These are phyloP conservation scores for Gymnocypris eckloni DNA, from an alignment of 2,797 vertebrate species.

Conservation along the genomic window DNA sequence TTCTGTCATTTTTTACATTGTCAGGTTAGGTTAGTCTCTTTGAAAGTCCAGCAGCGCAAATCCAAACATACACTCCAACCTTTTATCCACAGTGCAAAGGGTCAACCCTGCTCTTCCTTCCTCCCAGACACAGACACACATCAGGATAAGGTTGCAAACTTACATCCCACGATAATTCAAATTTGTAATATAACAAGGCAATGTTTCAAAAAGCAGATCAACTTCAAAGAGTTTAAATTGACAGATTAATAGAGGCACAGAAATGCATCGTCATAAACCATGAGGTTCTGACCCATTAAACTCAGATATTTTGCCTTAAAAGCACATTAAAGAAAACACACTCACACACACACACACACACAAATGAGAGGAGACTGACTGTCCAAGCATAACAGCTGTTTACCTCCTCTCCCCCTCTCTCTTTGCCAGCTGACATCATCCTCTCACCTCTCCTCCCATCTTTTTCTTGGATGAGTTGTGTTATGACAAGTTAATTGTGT, in stretches of 20 bases:
- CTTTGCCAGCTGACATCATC: conserved; percentile 75
- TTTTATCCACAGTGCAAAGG: conserved; percentile 67
- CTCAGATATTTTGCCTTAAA: conserved; percentile 60
- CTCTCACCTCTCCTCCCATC: conserved; percentile 72
- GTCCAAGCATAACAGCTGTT: conserved; percentile 65
- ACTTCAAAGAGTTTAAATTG: conserved; percentile 77
- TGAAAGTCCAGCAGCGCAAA: conserved; percentile 68
- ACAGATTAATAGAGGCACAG: conserved; percentile 75
- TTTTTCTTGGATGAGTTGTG: conserved; percentile 76
- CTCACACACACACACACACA: conserved; percentile 10
- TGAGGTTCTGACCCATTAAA: conserved; percentile 72
- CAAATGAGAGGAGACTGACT: conserved; percentile 39
- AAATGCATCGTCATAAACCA: conserved; percentile 75
- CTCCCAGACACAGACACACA: conserved; percentile 74
- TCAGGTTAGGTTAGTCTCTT: conserved; percentile 64
- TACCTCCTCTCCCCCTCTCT: conserved; percentile 47
- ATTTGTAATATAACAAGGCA: conserved; percentile 69
- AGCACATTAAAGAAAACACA: conserved; percentile 59
- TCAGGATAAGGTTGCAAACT: conserved; percentile 75
- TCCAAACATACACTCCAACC: conserved; percentile 75
- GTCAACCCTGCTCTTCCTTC: conserved; percentile 77
- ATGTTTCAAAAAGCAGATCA: conserved; percentile 75
- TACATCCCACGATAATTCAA: conserved; percentile 79
- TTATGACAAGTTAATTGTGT: conserved; percentile 87
- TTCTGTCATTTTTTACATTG: conserved; percentile 69